A percentile compares a stretch with the other conserved stretches of the same genome.
These are phyloP conservation scores for Sterrhoptilus dennistouni DNA, from an alignment of 2,113 vertebrate species.

Conservation along the genomic window DNA sequence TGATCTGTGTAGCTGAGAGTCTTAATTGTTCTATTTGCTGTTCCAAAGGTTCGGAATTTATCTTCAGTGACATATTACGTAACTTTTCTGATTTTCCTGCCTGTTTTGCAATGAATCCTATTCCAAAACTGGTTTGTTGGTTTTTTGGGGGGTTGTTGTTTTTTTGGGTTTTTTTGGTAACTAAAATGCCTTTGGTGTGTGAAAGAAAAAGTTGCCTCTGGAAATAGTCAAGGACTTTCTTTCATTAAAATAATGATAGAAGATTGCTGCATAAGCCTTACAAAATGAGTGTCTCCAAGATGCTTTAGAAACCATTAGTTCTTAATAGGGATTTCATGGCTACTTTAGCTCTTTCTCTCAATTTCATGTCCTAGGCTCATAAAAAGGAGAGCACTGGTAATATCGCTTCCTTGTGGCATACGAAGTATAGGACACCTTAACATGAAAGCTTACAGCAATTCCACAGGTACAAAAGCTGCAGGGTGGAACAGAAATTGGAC, in stretches of 20 bases:
- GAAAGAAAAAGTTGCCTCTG: slow-evolving; percentile 21
- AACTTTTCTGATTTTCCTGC: slow-evolving; percentile 11
- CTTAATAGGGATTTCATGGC: slow-evolving; percentile 54
- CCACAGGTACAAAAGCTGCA: background rate
- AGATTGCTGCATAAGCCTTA: slow-evolving; percentile 32
- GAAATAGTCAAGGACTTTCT: slow-evolving; percentile 20
- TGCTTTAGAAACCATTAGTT: slow-evolving; percentile 48
- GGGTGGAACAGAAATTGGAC: background rate
- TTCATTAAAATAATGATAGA: slow-evolving; percentile 48
- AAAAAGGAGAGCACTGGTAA: background rate
- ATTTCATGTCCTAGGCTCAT: background rate
- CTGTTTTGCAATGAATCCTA: background rate
- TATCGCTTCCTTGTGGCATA: background rate
- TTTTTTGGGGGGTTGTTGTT: background rate
- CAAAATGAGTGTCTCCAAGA: slow-evolving; percentile 37
- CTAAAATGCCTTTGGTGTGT: background rate
- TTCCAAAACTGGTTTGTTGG: background rate
- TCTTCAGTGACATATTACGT: background rate
- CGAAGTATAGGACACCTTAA: background rate
- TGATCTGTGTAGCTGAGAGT: background rate
- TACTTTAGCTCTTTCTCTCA: slow-evolving; percentile 35
- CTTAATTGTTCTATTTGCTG: slow-evolving; percentile 22
- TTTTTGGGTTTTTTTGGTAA: background rate
- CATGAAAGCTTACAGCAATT: background rate
- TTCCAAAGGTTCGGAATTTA: background rate